A percentile compares a stretch with the other conserved stretches of the same genome.
Evolutionary conservation across 2,888 invertebrate species (phyloP).

Genomic region (Platycnemis pennipes): DNA sequence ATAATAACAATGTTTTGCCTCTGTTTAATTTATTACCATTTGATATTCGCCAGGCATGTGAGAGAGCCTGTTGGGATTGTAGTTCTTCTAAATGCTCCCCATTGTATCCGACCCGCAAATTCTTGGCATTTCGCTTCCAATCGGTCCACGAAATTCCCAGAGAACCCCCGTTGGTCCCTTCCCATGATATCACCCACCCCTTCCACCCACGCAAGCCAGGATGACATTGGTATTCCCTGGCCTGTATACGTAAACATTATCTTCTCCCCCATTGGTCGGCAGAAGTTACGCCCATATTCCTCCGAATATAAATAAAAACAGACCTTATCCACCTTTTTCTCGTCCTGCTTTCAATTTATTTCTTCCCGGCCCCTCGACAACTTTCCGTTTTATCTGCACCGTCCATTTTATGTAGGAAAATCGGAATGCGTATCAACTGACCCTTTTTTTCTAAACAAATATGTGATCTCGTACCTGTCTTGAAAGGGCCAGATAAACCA

Average conservation of each 20-base stretch:
- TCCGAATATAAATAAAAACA: neutral
- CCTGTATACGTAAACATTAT: neutral
- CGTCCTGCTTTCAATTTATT: neutral
- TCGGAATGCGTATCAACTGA: too few species aligned
- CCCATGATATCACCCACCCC: neutral
- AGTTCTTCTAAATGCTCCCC: neutral
- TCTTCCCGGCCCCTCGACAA: neutral
- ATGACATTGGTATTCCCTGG: neutral
- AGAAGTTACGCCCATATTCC: neutral
- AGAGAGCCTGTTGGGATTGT: neutral
- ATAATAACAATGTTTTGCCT: neutral
- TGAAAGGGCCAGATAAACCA: neutral
- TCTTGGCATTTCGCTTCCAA: constrained; percentile 12
- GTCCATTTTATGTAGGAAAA: neutral
- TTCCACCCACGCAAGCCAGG: neutral
- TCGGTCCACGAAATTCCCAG: neutral
- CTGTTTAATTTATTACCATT: neutral
- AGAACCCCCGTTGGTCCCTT: neutral
- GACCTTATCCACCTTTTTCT: neutral
- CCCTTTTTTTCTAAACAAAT: neutral
- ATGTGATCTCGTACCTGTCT: neutral
- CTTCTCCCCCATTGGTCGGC: neutral
- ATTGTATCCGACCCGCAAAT: neutral
- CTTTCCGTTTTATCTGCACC: neutral
- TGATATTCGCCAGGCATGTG: neutral